phyloP scores from a whole-genome alignment of 64 coral and sea anemone species.

The Dendrophyllia cribrosa region DNA sequence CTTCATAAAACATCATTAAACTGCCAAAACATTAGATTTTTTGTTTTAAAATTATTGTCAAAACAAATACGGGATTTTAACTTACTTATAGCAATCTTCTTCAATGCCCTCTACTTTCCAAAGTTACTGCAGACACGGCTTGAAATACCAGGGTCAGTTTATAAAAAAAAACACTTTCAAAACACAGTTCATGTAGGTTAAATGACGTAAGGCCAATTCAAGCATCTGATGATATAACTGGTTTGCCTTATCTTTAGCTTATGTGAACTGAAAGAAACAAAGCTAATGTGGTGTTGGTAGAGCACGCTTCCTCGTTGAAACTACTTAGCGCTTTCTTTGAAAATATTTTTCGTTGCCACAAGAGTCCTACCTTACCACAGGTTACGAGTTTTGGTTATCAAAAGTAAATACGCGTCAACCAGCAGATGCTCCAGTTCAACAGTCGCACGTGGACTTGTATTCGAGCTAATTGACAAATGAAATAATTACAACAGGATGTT shows the following conservation, averaged over 20 bases:
- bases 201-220: neutral
- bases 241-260: neutral
- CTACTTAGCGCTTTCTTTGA: neutral
- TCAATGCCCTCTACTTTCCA: too few species aligned
- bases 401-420: neutral
- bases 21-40: too few species aligned
- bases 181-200: too few species aligned
- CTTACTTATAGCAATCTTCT: too few species aligned
- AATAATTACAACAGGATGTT: neutral
- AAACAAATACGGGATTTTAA: too few species aligned
- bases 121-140: too few species aligned
- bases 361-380: constrained; percentile 1
- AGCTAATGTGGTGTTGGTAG: neutral
- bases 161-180: too few species aligned
- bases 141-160: too few species aligned
- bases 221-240: neutral
- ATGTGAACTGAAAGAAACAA: neutral
- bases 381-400: neutral
- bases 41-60: too few species aligned
- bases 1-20: too few species aligned
- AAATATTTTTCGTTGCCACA: constrained; percentile 16
- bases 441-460: neutral
- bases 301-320: neutral
- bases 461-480: neutral
- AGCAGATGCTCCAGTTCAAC: neutral